Base-by-base conservation (phyloP, 1,140 invertebrate species). In the Planococcus citri region DNA sequence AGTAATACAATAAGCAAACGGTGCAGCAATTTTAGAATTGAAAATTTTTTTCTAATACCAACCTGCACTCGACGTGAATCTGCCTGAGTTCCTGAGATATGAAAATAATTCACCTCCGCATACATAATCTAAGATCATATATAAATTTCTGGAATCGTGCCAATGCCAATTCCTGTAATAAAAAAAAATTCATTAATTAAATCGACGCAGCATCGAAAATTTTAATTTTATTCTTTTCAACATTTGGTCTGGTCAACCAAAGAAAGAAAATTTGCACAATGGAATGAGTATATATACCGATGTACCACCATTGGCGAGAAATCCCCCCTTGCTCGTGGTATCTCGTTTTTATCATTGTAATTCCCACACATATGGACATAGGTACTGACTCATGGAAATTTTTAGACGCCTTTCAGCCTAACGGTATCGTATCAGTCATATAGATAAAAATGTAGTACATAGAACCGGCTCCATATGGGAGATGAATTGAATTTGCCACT, bases 41-140 rank as follows among this genome's bases (percentile, higher is more conserved):
- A 33, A 33, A 6, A 12, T 33, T 6, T 33, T 33, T 33, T 33
- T 33, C 29, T 6, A 33, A 14, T 64, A 64, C 75, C 81, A 83
- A 84, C 90, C 90, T 73, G 92, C 92, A 72, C 84, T 82, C 74
- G 87, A 88, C 73, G 87, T 88, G 79, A 97, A 97, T 76, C 89
- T 83, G 72, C 93, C 92, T n/a, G 91, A 88, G 77, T 92, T 94
- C 69, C 95, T 85, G 51, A 98, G 81, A 79, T 97, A 97, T 1
- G 94, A 92, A 78, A 97, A 98, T 4, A 98, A 82, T 80, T 98
- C 95, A 9, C 95, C 95, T 9, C 95, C 95, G 71, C 89, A 89
- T 0, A 94, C 90, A 78, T 94, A 98, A 78, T 98, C 95, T 76
- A 97, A 88, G 21, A 97, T 81, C 94, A 91, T 89, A 80, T 97